Evolutionary conservation across 2,113 vertebrate genomes (phyloP).

Genomic region (Labeo catla): DNA sequence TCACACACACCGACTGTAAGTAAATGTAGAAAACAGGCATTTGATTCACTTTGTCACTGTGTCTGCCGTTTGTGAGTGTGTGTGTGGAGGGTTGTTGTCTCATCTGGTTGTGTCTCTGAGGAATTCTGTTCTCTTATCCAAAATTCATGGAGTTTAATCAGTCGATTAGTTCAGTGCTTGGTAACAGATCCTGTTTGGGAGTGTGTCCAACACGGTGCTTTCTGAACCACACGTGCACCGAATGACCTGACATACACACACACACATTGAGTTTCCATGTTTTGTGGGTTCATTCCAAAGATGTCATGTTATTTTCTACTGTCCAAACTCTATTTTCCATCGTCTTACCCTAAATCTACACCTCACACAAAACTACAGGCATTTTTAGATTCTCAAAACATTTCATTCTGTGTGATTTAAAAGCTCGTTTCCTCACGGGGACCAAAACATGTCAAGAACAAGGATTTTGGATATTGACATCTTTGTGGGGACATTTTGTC

Average conservation of each 20-base stretch:
- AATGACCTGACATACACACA: not conserved
- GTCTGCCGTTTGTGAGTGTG: not conserved
- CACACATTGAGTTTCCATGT: not conserved
- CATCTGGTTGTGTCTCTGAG: not conserved
- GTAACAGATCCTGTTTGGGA: constrained; percentile 10
- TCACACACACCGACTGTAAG: not conserved
- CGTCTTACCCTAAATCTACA: too few species aligned
- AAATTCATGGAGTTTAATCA: constrained; percentile 50
- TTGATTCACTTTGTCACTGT: not conserved
- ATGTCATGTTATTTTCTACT: too few species aligned
- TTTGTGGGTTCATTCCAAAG: too few species aligned
- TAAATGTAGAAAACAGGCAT: not conserved
- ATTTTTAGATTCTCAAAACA: too few species aligned
- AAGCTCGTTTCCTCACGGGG: too few species aligned
- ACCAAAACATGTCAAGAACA: too few species aligned
- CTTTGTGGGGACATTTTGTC: too few species aligned
- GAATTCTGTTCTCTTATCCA: constrained; percentile 35
- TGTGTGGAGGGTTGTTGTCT: not conserved
- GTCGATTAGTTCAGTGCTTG: constrained; percentile 39
- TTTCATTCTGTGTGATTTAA: too few species aligned
- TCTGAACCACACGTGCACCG: not conserved
- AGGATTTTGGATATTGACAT: too few species aligned
- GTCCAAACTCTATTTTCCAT: too few species aligned
- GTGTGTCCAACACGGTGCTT: constrained; percentile 6
- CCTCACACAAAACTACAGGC: too few species aligned